Conservation (phyloP, 2,888 invertebrate species). For the Harpalus rufipes region DNA sequence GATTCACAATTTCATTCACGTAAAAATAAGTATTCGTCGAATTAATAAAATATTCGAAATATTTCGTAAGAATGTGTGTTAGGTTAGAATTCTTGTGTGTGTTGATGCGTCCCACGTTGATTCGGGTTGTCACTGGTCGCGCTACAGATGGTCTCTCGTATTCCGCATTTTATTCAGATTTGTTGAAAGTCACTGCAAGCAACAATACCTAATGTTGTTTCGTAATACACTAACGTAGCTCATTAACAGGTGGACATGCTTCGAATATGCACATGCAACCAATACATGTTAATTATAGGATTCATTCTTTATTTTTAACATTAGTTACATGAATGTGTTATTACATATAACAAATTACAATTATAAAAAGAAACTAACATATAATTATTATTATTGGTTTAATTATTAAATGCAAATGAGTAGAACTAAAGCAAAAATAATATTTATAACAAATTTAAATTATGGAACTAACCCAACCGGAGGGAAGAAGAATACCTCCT, state of each 20-base stretch:
- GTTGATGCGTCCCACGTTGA: slow-evolving; percentile 31
- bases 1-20: neutral
- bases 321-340: neutral
- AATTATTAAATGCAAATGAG: too few relatives aligned
- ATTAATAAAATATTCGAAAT: slow-evolving; percentile 7
- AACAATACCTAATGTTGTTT: slow-evolving; percentile 32
- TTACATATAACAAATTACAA: neutral
- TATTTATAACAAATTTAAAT: too few relatives aligned
- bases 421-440: too few relatives aligned
- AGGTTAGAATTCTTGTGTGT: slow-evolving; percentile 7
- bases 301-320: neutral
- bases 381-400: too few relatives aligned
- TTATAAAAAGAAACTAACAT: neutral
- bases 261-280: slow-evolving; percentile 28
- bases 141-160: slow-evolving; percentile 36
- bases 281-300: neutral
- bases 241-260: slow-evolving; percentile 3
- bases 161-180: slow-evolving; percentile 50
- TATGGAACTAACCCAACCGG: too few relatives aligned
- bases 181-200: slow-evolving; percentile 39
- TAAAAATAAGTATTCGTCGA: neutral
- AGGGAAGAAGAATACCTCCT: too few relatives aligned
- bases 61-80: slow-evolving; percentile 7
- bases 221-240: neutral
- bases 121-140: slow-evolving; percentile 15